phyloP scores from a whole-genome alignment of 2,888 invertebrate species.

The Macropis europaea region DNA sequence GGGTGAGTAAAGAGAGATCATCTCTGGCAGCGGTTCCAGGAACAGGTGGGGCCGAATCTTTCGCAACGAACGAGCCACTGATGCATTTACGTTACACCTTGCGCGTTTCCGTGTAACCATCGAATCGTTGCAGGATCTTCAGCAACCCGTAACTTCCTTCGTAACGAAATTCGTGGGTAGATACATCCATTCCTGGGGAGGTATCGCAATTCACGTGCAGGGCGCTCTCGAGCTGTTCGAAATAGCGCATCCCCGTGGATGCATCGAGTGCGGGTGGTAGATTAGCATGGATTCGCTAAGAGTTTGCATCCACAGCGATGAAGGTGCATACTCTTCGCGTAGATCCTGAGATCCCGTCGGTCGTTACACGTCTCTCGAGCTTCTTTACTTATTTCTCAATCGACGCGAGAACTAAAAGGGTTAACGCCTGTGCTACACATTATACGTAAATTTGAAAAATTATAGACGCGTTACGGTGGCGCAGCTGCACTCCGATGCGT shows the following conservation, averaged over 20 bases:
- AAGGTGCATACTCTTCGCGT: neutral
- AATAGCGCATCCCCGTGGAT: constrained; percentile 22
- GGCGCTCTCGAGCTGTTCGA: constrained; percentile 20
- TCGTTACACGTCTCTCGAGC: neutral
- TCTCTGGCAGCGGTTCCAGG: too few relatives aligned
- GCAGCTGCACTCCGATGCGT: too few relatives aligned
- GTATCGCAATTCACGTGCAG: constrained; percentile 28
- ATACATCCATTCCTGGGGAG: constrained; percentile 26
- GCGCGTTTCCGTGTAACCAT: neutral
- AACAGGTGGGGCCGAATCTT: too few relatives aligned
- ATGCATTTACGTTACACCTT: too few relatives aligned
- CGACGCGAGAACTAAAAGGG: too few relatives aligned
- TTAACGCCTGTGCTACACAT: too few relatives aligned
- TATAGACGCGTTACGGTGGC: too few relatives aligned
- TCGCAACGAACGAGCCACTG: too few relatives aligned
- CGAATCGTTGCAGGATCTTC: constrained; percentile 26
- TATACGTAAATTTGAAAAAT: too few relatives aligned
- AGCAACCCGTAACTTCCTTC: constrained; percentile 9
- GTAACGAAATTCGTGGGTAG: constrained; percentile 12
- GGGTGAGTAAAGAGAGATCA: too few relatives aligned
- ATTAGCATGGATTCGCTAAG: constrained; percentile 13
- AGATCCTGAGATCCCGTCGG: neutral
- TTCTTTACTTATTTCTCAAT: too few relatives aligned
- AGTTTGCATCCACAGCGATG: neutral
- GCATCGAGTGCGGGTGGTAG: neutral